phyloP scores from a whole-genome alignment of 2,888 invertebrate genomes.

The Branchellion lobata region DNA sequence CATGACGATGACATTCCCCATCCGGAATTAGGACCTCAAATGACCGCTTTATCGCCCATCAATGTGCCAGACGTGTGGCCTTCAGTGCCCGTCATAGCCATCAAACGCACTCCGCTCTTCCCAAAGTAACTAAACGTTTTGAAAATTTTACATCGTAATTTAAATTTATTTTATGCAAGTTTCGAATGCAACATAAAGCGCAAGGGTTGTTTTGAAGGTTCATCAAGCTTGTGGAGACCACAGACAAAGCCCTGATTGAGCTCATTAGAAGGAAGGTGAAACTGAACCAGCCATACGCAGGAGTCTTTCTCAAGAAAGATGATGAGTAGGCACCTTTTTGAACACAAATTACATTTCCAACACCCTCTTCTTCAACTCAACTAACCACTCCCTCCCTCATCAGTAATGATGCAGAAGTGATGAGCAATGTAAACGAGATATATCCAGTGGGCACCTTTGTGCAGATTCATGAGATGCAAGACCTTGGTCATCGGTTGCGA shows the following conservation, averaged over 20 bases:
- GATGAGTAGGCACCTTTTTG: slow-evolving; percentile 68
- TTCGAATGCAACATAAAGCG: no score
- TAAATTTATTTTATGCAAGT: no score
- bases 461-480: slow-evolving; percentile 95
- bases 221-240: slow-evolving; percentile 92
- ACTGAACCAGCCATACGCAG: slow-evolving; percentile 93
- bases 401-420: slow-evolving; percentile 80
- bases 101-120: slow-evolving; percentile 90
- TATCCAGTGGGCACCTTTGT: slow-evolving; percentile 91
- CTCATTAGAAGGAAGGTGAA: slow-evolving; percentile 88
- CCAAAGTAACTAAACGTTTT: slow-evolving; percentile 64
- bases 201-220: no score
- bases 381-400: not conserved
- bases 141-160: no score
- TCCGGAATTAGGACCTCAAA: slow-evolving; percentile 32
- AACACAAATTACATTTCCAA: no score
- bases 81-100: slow-evolving; percentile 89
- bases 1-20: slow-evolving; percentile 23
- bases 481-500: slow-evolving; percentile 82
- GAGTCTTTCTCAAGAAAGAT: slow-evolving; percentile 89
- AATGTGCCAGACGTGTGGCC: slow-evolving; percentile 65
- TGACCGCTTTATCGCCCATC: slow-evolving; percentile 50
- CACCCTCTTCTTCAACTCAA: no score
- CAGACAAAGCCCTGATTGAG: slow-evolving; percentile 82
- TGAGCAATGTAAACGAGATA: slow-evolving; percentile 79